Evolutionary conservation across 2,888 invertebrate genomes (phyloP).

Genomic region (Agriotes lineatus): DNA sequence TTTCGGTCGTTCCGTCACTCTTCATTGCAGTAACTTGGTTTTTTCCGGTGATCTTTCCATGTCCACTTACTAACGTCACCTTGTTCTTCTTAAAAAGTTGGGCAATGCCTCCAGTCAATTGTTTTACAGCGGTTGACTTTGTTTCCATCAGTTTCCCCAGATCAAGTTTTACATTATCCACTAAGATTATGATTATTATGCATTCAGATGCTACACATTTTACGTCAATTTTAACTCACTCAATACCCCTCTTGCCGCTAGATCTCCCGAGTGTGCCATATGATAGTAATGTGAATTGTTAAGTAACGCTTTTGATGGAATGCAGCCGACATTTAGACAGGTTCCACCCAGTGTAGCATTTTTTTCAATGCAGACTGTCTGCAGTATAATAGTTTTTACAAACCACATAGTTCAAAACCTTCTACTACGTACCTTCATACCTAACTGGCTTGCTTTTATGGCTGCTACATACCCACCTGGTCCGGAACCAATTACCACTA

Average conservation of each 20-base stretch:
- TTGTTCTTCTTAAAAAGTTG: slow-evolving; percentile 98
- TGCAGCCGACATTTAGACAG: slow-evolving; percentile 99
- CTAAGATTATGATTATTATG: slow-evolving; percentile 53
- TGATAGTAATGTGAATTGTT: slow-evolving; percentile 97
- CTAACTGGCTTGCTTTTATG: slow-evolving; percentile 98
- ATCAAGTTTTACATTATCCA: slow-evolving; percentile 74
- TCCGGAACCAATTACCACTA: slow-evolving; percentile 98
- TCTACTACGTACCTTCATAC: slow-evolving; percentile 86
- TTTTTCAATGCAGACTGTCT: slow-evolving; percentile 97
- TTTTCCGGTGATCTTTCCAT: slow-evolving; percentile 89
- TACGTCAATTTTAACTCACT: slow-evolving; percentile 63
- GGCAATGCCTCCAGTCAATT: slow-evolving; percentile 95
- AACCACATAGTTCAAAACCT: too few species aligned
- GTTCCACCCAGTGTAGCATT: slow-evolving; percentile 95
- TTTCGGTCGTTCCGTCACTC: slow-evolving; percentile 81
- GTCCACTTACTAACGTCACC: slow-evolving; percentile 85
- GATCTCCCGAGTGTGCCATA: slow-evolving; percentile 90
- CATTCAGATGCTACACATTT: slow-evolving; percentile 35
- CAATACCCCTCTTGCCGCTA: slow-evolving; percentile 86
- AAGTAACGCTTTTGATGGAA: slow-evolving; percentile 96
- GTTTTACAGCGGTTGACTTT: slow-evolving; percentile 89
- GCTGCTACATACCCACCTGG: slow-evolving; percentile 99
- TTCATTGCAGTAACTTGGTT: slow-evolving; percentile 92
- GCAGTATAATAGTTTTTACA: too few species aligned
- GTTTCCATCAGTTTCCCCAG: slow-evolving; percentile 88